A percentile compares a stretch with the other conserved stretches of the same genome.
These are phyloP conservation scores for Ethmia dodecea DNA, from an alignment of 2,888 invertebrate species.

Conservation along the genomic window DNA sequence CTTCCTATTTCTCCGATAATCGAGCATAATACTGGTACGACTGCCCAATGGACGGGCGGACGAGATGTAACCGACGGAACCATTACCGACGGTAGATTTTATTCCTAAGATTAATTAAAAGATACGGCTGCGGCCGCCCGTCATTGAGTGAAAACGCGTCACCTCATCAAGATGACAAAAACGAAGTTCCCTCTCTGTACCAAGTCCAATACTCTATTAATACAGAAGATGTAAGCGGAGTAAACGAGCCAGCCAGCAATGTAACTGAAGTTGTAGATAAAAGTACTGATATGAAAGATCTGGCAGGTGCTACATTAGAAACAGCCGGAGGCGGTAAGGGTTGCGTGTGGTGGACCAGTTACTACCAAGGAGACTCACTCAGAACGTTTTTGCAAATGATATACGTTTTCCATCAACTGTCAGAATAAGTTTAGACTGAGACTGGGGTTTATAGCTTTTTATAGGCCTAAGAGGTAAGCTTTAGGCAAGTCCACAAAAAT, in stretches of 20 bases:
- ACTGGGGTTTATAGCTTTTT: slow-evolving; percentile 25
- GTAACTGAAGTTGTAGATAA: slow-evolving; percentile 32
- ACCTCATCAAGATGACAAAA: slow-evolving; percentile 37
- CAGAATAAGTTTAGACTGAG: slow-evolving; percentile 20
- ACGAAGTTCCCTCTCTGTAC: slow-evolving; percentile 30
- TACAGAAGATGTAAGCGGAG: background rate
- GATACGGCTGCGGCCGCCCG: slow-evolving; percentile 50
- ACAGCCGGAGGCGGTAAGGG: slow-evolving; percentile 53
- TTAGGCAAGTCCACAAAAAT: no score
- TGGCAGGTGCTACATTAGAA: slow-evolving; percentile 61
- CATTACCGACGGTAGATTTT: slow-evolving; percentile 59
- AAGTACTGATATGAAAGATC: slow-evolving; percentile 30
- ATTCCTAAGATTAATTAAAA: slow-evolving; percentile 73
- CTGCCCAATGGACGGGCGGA: slow-evolving; percentile 39
- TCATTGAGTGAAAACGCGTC: slow-evolving; percentile 60
- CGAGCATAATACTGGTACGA: slow-evolving; percentile 21
- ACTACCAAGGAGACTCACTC: slow-evolving; percentile 52
- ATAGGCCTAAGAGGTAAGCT: no score
- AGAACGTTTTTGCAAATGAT: slow-evolving; percentile 63
- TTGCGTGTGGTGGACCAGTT: slow-evolving; percentile 69
- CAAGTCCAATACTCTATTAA: slow-evolving; percentile 25
- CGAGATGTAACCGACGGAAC: slow-evolving; percentile 46
- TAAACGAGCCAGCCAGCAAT: slow-evolving; percentile 43
- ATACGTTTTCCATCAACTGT: slow-evolving; percentile 24
- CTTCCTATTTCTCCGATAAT: slow-evolving; percentile 24